Percentiles rank a stretch among this genome's conserved stretches.
phyloP scores from a whole-genome alignment of 1,140 invertebrate genomes.

The Colletes gigas region DNA sequence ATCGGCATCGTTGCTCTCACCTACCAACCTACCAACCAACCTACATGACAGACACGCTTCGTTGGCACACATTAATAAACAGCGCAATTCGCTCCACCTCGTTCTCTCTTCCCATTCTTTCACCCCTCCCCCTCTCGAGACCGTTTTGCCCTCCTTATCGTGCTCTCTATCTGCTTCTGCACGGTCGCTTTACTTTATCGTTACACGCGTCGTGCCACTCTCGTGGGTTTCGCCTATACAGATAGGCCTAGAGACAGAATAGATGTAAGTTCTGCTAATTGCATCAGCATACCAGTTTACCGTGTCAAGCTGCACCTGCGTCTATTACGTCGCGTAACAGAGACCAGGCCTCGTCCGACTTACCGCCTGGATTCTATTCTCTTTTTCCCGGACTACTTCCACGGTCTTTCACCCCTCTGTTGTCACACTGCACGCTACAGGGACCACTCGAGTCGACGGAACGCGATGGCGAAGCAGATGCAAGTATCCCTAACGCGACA shows the following conservation, averaged over 20 bases:
- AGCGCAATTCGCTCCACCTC: slow-evolving; percentile 37
- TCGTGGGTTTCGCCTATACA: slow-evolving; percentile 33
- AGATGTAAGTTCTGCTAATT: slow-evolving; percentile 73
- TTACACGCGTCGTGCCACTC: slow-evolving; percentile 28
- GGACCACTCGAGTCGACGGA: too few relatives aligned
- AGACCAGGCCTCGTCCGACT: neutral
- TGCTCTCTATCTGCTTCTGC: slow-evolving; percentile 14
- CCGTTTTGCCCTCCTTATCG: neutral
- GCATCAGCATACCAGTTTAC: slow-evolving; percentile 76
- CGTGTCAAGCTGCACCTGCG: slow-evolving; percentile 73
- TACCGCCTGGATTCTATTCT: too few relatives aligned
- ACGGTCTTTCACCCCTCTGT: too few relatives aligned
- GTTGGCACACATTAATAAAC: slow-evolving; percentile 77
- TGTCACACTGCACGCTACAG: too few relatives aligned
- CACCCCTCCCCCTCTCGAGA: neutral
- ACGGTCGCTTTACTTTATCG: slow-evolving; percentile 36
- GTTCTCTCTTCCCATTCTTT: slow-evolving; percentile 33
- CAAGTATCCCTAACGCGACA: too few relatives aligned
- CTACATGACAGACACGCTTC: slow-evolving; percentile 76
- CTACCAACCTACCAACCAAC: slow-evolving; percentile 64
- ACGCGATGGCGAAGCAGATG: too few relatives aligned
- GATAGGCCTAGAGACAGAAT: slow-evolving; percentile 63
- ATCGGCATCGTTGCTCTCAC: slow-evolving; percentile 62
- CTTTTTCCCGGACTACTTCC: too few relatives aligned
- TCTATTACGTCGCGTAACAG: slow-evolving; percentile 53